Conservation (phyloP, 2,888 invertebrate species). For the Busseola fusca region DNA sequence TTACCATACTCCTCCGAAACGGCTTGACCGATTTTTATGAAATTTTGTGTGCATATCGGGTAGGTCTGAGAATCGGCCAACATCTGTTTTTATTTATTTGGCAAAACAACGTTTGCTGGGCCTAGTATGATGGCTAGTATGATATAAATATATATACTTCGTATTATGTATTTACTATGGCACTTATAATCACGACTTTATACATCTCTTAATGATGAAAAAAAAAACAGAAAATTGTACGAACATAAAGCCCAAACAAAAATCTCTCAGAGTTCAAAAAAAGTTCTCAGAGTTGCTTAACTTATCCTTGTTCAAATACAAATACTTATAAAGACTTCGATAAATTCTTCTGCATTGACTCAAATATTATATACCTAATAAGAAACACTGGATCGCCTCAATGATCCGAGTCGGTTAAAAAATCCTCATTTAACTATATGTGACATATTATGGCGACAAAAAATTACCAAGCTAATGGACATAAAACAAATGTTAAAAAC, state of each 20-base stretch:
- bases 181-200: background rate
- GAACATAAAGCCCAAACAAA: background rate
- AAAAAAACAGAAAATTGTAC: background rate
- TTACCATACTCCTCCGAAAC: no score
- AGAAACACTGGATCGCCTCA: background rate
- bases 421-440: no score
- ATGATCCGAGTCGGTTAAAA: background rate
- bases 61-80: no score
- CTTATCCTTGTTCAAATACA: background rate
- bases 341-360: background rate
- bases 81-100: no score
- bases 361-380: background rate
- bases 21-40: no score
- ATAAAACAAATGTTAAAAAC: background rate
- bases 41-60: no score
- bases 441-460: background rate
- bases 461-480: background rate
- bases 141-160: no score
- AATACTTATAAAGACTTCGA: background rate
- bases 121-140: no score
- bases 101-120: no score
- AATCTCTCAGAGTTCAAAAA: no score
- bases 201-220: background rate
- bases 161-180: no score
- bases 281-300: background rate